Base-by-base conservation (phyloP, 1,140 invertebrate species). In the Alviniconcha marisindica region DNA sequence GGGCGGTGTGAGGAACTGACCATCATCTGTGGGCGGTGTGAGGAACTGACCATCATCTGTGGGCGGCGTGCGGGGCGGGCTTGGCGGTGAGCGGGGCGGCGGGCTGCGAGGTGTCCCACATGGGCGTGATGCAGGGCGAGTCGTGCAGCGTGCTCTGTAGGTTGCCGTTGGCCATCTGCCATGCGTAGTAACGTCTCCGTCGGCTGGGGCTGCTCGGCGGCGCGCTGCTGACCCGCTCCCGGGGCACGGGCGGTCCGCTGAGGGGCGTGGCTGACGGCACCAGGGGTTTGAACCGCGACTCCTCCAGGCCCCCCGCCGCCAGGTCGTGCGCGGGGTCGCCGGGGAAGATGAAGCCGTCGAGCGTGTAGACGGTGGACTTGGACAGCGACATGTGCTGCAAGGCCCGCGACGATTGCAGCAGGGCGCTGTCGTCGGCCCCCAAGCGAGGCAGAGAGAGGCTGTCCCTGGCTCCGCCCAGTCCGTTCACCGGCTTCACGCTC, bases 101-200 rank as follows among this genome's bases (percentile, higher is more conserved):
- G n/a, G 81, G 10, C 14, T 74, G 71, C 38, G 77, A 31, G 31
- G 71, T 56, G 18, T 86, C 83, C 85, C 85, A 86, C 76, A 86
- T 71, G 28, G 83, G 85, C 10, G 85, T 74, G 14, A 86, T 86
- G 48, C 82, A 71, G 1, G 85, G 85, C 21, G 83, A 82, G 10
- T 82, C 81, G 7, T 82, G 51, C 0, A 84, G 33, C 7, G 73
- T 80, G 40, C 63, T 66, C n/a, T 82, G 69, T 28, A 78, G 24
- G 33, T 78, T 82, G 1, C 83, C 83, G 54, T 86, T 84, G 21
- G 85, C 85, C 85, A 86, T 82, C 44, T 86, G 85, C 85, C 85
- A 86, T n/a, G 85, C 85, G 69, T 84, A 74, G 77, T 56, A 74
- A 2, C 81, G 79, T 44, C 33, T 77, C 40, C 81, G 38, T 18